Percentiles rank a stretch among this genome's conserved stretches.
Evolutionary conservation across 2,113 vertebrate species (phyloP).

Genomic region (Pogona vitticeps): DNA sequence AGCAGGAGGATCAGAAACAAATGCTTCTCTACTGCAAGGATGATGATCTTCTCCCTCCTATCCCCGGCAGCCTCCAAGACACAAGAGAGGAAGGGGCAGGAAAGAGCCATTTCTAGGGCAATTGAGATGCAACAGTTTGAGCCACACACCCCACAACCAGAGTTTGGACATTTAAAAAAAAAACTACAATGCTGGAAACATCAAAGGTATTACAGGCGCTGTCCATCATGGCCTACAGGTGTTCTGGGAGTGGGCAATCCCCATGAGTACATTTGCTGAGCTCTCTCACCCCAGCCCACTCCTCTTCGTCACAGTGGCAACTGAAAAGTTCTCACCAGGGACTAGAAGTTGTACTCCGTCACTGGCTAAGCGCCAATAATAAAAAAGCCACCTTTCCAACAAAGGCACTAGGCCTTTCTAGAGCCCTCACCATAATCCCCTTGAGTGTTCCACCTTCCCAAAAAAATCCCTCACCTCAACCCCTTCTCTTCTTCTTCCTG

Average conservation of each 20-base stretch:
- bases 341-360: neutral
- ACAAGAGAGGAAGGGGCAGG: no score
- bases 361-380: neutral
- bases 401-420: neutral
- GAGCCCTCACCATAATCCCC: no score
- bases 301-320: neutral
- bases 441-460: neutral
- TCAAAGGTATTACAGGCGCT: no score
- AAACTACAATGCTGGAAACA: no score
- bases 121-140: neutral
- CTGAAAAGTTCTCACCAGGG: no score
- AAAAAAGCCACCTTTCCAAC: neutral
- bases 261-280: no score
- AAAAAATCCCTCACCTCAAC: slow-evolving; percentile 72
- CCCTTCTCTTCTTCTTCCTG: slow-evolving; percentile 85
- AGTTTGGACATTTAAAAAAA: neutral
- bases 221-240: neutral
- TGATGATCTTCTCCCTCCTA: neutral
- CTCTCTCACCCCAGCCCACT: neutral
- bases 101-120: neutral
- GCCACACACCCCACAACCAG: neutral
- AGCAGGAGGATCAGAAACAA: neutral
- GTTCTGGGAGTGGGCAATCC: neutral
- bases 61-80: neutral
- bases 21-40: neutral